Conservation (phyloP, 2,888 invertebrate genomes). For the Nomada ruficornis region DNA sequence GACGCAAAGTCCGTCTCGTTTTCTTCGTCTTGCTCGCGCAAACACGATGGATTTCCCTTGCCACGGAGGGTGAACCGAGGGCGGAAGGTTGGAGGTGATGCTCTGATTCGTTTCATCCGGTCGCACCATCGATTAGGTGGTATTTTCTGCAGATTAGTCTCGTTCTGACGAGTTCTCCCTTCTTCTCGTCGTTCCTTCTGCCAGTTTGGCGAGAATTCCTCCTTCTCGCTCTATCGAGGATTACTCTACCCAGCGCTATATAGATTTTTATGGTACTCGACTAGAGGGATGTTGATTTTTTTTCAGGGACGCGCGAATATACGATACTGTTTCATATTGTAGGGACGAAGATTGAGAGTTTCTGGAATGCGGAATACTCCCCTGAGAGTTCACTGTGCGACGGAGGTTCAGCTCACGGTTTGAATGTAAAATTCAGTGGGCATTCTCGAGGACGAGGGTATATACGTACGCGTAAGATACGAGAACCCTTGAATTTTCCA, state of each 20-base stretch:
- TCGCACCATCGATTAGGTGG: slow-evolving; percentile 53
- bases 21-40: slow-evolving; percentile 63
- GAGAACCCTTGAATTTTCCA: not conserved
- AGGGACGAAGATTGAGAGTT: slow-evolving; percentile 1
- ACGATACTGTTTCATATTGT: no score
- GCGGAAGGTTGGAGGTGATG: not conserved
- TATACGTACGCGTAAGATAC: no score
- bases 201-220: not conserved
- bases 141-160: slow-evolving; percentile 57
- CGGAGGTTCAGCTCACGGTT: not conserved
- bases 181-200: slow-evolving; percentile 16
- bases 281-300: not conserved
- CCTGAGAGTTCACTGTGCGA: not conserved
- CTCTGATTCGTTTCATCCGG: slow-evolving; percentile 54
- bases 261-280: not conserved
- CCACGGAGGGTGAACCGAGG: not conserved
- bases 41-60: slow-evolving; percentile 18
- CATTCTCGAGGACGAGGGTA: not conserved
- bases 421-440: slow-evolving; percentile 10
- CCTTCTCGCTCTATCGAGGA: not conserved
- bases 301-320: no score
- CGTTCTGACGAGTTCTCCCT: slow-evolving; percentile 12
- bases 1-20: slow-evolving; percentile 69
- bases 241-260: not conserved
- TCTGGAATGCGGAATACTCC: not conserved